A percentile compares a stretch with the other conserved stretches of the same genome.
phyloP scores from a whole-genome alignment of 2,888 invertebrate genomes.

The Azorinus chamasolen region DNA sequence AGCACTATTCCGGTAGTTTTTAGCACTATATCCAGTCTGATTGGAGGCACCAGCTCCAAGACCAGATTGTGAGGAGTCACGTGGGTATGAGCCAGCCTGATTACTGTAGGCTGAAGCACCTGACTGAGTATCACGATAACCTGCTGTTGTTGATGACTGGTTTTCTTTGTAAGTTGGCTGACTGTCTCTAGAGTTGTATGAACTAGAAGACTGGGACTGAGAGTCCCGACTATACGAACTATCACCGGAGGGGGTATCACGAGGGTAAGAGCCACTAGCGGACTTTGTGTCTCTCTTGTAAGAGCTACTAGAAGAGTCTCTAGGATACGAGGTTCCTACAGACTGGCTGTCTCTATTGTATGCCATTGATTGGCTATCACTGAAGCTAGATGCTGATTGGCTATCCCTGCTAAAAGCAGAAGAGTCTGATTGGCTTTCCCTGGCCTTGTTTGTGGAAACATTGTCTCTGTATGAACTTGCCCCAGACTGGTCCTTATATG shows the following conservation, averaged over 20 bases:
- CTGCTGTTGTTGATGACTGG: slow-evolving; percentile 28
- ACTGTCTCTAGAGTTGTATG: slow-evolving; percentile 46
- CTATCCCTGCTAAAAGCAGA: slow-evolving; percentile 66
- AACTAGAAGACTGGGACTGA: slow-evolving; percentile 54
- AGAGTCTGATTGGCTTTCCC: slow-evolving; percentile 65
- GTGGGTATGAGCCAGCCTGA: slow-evolving; percentile 54
- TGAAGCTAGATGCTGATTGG: slow-evolving; percentile 65
- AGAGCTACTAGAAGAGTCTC: slow-evolving; percentile 63
- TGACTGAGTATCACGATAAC: slow-evolving; percentile 55
- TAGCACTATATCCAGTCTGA: slow-evolving; percentile 76
- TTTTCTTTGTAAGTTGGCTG: slow-evolving; percentile 38
- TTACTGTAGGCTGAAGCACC: slow-evolving; percentile 49
- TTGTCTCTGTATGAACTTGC: slow-evolving; percentile 61
- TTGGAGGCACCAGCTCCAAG: slow-evolving; percentile 67
- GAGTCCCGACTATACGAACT: slow-evolving; percentile 43
- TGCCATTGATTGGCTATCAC: slow-evolving; percentile 66
- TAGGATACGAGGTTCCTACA: slow-evolving; percentile 68
- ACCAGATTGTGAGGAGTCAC: slow-evolving; percentile 49
- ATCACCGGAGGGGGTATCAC: slow-evolving; percentile 50
- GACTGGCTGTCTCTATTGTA: slow-evolving; percentile 69
- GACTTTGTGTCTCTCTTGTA: slow-evolving; percentile 64
- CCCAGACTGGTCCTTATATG: slow-evolving; percentile 65
- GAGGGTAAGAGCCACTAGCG: slow-evolving; percentile 55
- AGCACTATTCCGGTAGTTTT: slow-evolving; percentile 63
- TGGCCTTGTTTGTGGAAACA: slow-evolving; percentile 57